A percentile compares a stretch with the other conserved stretches of the same genome.
Evolutionary conservation across 2,888 invertebrate species (phyloP).

Genomic region (Stenchaetothrips biformis): DNA sequence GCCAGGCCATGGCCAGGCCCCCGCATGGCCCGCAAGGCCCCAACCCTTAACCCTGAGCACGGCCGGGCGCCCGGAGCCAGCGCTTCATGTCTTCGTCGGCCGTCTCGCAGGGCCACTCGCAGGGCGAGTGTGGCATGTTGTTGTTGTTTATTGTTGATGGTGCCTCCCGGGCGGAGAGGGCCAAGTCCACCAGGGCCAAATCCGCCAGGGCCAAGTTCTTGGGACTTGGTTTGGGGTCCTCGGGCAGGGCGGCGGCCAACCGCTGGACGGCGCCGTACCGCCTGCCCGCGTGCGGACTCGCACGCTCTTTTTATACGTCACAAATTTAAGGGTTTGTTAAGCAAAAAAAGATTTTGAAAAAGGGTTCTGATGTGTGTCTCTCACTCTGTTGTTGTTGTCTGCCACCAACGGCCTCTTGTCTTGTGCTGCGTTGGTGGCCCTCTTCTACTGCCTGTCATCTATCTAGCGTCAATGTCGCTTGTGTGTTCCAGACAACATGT

Average conservation of each 20-base stretch:
- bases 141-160: not conserved
- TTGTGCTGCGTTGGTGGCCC: not conserved
- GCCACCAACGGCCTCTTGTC: not conserved
- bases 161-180: not conserved
- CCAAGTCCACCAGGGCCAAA: not conserved
- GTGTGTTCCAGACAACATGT: not conserved
- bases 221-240: too few species aligned
- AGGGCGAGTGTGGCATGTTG: too few species aligned
- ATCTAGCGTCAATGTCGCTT: slow-evolving; percentile 1
- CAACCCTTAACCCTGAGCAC: not conserved
- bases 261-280: not conserved
- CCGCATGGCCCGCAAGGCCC: not conserved
- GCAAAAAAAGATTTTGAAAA: not conserved
- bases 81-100: not conserved
- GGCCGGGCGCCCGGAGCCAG: not conserved
- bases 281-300: not conserved
- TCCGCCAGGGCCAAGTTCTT: not conserved
- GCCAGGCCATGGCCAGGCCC: not conserved
- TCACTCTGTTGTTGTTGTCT: not conserved
- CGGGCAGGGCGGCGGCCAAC: slow-evolving; percentile 11
- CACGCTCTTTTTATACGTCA: slow-evolving; percentile 17
- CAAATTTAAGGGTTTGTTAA: slow-evolving; percentile 24
- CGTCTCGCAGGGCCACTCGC: too few species aligned
- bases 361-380: not conserved
- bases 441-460: slow-evolving; percentile 15